Conservation (phyloP, 2,113 vertebrate species). For the Nibea coibor region DNA sequence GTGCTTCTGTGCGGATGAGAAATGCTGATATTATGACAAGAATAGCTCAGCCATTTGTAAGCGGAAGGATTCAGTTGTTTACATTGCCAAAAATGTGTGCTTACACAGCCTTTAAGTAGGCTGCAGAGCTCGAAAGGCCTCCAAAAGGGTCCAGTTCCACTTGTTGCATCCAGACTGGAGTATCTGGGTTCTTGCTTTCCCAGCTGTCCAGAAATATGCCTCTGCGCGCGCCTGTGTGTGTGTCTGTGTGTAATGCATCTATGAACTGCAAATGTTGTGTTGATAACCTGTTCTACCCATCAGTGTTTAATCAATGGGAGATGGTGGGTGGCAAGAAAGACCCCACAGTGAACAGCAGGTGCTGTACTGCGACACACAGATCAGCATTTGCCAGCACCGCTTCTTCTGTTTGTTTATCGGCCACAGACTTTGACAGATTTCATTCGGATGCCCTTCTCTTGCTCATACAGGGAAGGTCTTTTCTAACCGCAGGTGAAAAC, state of each 20-base stretch:
- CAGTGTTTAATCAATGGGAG: slow-evolving; percentile 43
- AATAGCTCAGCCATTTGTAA: slow-evolving; percentile 56
- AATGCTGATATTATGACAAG: slow-evolving; percentile 54
- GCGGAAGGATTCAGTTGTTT: slow-evolving; percentile 42
- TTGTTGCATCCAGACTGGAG: slow-evolving; percentile 32
- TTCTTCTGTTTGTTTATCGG: slow-evolving; percentile 36
- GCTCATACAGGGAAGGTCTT: neutral
- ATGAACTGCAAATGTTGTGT: slow-evolving; percentile 23
- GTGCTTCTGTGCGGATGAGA: slow-evolving; percentile 44
- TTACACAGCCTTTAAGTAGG: slow-evolving; percentile 56
- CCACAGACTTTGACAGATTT: slow-evolving; percentile 21
- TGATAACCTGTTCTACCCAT: slow-evolving; percentile 52
- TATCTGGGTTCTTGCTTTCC: slow-evolving; percentile 51
- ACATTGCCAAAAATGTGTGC: slow-evolving; percentile 56
- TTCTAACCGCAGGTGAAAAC: neutral
- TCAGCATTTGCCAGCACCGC: neutral
- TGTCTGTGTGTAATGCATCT: neutral
- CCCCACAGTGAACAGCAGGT: slow-evolving; percentile 70
- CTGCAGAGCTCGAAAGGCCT: slow-evolving; percentile 44
- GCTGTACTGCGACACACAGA: slow-evolving; percentile 18
- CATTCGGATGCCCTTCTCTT: neutral
- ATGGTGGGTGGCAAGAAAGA: slow-evolving; percentile 62
- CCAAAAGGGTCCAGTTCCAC: slow-evolving; percentile 25
- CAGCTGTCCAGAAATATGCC: slow-evolving; percentile 66
- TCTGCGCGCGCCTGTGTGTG: neutral